Evolutionary conservation across 2,888 invertebrate genomes (phyloP), one percentile per base, ranked within the genome.

Genomic region (Xylocampa areola): DNA sequence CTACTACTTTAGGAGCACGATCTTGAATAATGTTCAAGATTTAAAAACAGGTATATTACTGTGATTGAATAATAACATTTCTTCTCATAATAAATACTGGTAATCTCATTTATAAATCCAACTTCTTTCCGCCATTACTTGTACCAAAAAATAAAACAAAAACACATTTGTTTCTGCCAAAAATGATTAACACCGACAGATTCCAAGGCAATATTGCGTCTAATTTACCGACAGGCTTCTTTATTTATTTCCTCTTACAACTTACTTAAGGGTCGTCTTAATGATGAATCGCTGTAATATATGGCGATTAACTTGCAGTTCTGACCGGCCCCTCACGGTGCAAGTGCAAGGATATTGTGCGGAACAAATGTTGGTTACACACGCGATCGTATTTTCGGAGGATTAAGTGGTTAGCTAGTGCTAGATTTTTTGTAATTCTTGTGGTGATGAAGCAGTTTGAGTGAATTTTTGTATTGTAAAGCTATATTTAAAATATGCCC

Each of bases 241-340:
- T 77, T 80, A 81, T 83, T 86, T 81, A 83, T 81, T 74, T 66
- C 67, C 68, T 76, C 76, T 77, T 70, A 73, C 80, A 77, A 73
- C 79, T 76, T 76, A 77, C 72, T 80, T 71, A 74, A 69, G 79
- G 77, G 77, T 52, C 64, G 61, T 73, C 73, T 80, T 77, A 75
- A 77, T 89, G 91, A 91, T 89, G 81, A 82, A 90, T 86, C 55
- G 78, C 13, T 23, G 82, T 85, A 84, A 87, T 87, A 83, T 82
- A 84, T 68, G 77, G 79, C 84, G 85, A 91, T 92, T 91, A 91
- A 90, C 90, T 91, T 91, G 91, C 90, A 90, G 79, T 87, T 82
- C 79, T 76, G 78, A 71, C 79, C 80, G 78, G 79, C 82, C 85
- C 86, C 82, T 71, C 17, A 54, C 68, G 55, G 75, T 79, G 86